These are phyloP conservation scores for Otolemur crassicaudatus DNA, from an alignment of 2,797 vertebrate species.

Conservation along the genomic window DNA sequence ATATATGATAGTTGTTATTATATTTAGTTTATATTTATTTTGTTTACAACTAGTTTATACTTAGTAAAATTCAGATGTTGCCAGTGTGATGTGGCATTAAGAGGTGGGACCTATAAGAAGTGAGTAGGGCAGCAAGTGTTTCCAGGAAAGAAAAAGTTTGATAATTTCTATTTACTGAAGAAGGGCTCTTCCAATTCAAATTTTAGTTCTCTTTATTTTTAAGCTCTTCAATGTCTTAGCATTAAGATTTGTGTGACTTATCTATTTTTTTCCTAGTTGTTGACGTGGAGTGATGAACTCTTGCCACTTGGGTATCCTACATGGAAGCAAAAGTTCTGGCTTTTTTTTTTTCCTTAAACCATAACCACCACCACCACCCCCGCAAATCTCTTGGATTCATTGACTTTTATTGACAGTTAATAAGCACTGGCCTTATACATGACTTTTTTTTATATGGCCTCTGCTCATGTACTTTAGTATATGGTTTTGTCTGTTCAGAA, in stretches of 20 bases:
- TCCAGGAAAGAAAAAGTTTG: not conserved
- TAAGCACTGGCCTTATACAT: not conserved
- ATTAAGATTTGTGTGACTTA: not conserved
- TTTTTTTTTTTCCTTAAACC: not conserved
- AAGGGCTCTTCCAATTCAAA: not conserved
- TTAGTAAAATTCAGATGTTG: not conserved
- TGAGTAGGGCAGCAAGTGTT: not conserved
- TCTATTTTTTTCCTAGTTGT: not conserved
- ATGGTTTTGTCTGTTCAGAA: not conserved
- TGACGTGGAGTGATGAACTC: not conserved
- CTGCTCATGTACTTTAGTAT: not conserved
- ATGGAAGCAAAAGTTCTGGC: not conserved
- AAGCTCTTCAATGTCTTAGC: not conserved
- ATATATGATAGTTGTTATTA: not conserved
- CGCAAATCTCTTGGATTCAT: too few species aligned
- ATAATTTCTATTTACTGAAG: not conserved
- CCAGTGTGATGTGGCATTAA: not conserved
- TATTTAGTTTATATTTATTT: not conserved
- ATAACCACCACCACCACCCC: too few species aligned
- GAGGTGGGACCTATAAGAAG: not conserved
- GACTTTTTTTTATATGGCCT: not conserved
- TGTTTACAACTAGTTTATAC: not conserved
- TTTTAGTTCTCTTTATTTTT: not conserved
- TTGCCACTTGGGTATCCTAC: not conserved
- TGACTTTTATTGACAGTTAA: not conserved